Conservation (phyloP, 2,888 invertebrate genomes). For the Parnassius glacialis region DNA sequence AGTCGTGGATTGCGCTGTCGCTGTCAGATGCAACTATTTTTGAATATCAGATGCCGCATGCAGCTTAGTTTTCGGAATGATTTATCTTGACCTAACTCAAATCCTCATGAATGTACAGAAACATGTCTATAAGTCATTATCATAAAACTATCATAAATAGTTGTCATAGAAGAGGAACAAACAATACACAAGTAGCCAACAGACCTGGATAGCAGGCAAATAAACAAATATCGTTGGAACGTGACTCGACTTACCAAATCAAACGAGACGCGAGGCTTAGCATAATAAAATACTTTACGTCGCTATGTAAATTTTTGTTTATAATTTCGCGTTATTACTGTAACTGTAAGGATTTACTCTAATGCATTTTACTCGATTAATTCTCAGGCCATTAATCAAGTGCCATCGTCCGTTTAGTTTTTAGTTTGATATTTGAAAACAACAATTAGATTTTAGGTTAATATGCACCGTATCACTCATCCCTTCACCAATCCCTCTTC, state of each 20-base stretch:
- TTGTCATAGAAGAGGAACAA: constrained; percentile 52
- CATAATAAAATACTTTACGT: constrained; percentile 54
- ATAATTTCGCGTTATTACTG: constrained; percentile 61
- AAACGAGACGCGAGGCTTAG: constrained; percentile 71
- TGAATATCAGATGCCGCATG: constrained; percentile 12
- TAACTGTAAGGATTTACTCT: constrained; percentile 68
- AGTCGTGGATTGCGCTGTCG: constrained; percentile 8
- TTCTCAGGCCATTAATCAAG: constrained; percentile 80
- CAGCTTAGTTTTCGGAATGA: constrained; percentile 23
- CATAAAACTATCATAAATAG: constrained; percentile 62
- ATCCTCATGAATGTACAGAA: constrained; percentile 57
- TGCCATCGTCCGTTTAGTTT: constrained; percentile 77
- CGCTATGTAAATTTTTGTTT: constrained; percentile 60
- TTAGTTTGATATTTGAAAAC: constrained; percentile 65
- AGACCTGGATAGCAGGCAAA: constrained; percentile 49
- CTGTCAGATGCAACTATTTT: constrained; percentile 12
- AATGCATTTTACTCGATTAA: constrained; percentile 79
- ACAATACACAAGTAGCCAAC: constrained; percentile 59
- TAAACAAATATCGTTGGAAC: constrained; percentile 60
- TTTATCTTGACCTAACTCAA: constrained; percentile 42
- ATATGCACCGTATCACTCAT: constrained; percentile 31
- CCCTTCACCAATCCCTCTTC: constrained; percentile 30
- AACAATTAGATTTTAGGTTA: constrained; percentile 58
- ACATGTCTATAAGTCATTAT: constrained; percentile 58
- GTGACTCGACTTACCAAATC: constrained; percentile 79